These are phyloP conservation scores for Prinia subflava DNA, from an alignment of 2,113 vertebrate species.

Conservation along the genomic window DNA sequence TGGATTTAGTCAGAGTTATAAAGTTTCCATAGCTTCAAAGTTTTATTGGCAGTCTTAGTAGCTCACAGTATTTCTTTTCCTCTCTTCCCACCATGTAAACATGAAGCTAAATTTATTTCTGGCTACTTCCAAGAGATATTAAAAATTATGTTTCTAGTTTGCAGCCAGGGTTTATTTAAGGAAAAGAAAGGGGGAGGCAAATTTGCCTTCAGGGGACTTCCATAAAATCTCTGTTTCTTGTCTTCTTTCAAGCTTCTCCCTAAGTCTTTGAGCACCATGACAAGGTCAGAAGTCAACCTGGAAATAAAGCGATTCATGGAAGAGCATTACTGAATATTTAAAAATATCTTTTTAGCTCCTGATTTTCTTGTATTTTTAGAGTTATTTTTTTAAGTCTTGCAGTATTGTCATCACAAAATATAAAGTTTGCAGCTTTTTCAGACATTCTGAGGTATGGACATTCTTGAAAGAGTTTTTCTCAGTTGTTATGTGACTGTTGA, in stretches of 20 bases:
- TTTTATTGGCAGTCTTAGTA: neutral
- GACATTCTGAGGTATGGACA: neutral
- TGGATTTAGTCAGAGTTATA: neutral
- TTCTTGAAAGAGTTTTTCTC: neutral
- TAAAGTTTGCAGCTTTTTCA: neutral
- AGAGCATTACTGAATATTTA: neutral
- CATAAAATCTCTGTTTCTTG: neutral
- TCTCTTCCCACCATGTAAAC: neutral
- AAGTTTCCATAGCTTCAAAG: neutral
- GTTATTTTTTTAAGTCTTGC: neutral
- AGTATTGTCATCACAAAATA: neutral
- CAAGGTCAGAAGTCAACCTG: neutral
- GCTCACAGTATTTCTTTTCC: neutral
- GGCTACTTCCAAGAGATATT: neutral
- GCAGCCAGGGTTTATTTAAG: neutral
- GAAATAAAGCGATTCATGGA: neutral
- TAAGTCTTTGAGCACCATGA: neutral
- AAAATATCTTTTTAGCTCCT: neutral
- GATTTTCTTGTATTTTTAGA: neutral
- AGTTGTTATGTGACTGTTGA: neutral
- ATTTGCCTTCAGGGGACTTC: neutral
- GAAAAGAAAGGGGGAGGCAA: neutral
- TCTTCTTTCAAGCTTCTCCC: neutral
- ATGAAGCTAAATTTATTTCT: neutral
- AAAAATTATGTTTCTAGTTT: neutral